These are phyloP conservation scores for Aporophyla nigra DNA, from an alignment of 2,888 invertebrate genomes.

Conservation along the genomic window DNA sequence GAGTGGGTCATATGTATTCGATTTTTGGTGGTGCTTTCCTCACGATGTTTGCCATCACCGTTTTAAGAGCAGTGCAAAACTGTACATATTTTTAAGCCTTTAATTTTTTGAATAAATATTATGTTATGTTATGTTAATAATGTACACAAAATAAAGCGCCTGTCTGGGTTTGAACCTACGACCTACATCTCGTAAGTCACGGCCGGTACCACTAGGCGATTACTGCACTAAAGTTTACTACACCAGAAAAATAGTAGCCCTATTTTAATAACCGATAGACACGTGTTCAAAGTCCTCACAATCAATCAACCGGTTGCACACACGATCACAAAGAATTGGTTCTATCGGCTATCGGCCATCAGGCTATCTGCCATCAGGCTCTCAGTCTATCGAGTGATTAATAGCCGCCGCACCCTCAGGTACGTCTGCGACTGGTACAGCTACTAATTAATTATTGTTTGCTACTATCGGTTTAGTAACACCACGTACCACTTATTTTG, in stretches of 20 bases:
- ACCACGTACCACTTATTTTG: constrained; percentile 17
- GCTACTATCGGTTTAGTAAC: constrained; percentile 47
- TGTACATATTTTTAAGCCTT: too few relatives aligned
- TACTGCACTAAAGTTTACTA: background rate
- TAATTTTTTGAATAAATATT: too few relatives aligned
- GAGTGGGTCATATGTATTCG: too few relatives aligned
- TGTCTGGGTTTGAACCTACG: too few relatives aligned
- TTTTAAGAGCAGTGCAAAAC: too few relatives aligned
- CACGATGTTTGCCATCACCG: too few relatives aligned
- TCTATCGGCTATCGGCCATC: constrained; percentile 33
- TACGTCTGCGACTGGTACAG: constrained; percentile 59
- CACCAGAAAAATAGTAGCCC: background rate
- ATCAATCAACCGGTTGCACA: constrained; percentile 64
- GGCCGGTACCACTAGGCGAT: too few relatives aligned
- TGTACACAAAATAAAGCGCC: too few relatives aligned
- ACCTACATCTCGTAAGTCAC: too few relatives aligned
- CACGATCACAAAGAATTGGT: constrained; percentile 69
- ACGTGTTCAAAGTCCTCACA: constrained; percentile 39
- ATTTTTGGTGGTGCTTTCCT: too few relatives aligned
- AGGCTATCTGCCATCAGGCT: constrained; percentile 45
- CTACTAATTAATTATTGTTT: constrained; percentile 75
- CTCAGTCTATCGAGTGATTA: constrained; percentile 74
- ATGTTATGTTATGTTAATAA: too few relatives aligned
- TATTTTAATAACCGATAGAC: background rate
- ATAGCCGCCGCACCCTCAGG: constrained; percentile 74